Evolutionary conservation across 2,113 vertebrate genomes (phyloP), one percentile per base, ranked within the genome.

Genomic region (Daubentonia madagascariensis): DNA sequence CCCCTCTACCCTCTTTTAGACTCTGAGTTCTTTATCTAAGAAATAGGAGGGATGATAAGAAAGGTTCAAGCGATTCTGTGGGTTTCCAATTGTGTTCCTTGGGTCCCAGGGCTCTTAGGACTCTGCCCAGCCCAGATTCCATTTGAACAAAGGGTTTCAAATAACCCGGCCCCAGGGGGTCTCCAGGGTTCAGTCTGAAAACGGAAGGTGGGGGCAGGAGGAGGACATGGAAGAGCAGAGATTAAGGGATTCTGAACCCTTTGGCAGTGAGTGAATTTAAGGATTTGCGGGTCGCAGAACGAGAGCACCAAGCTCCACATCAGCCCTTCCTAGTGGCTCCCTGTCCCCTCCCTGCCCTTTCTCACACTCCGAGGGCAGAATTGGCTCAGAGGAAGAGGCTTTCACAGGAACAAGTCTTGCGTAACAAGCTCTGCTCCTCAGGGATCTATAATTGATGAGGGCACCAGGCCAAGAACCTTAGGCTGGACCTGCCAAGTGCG

Each of bases 361-460:
- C 89, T 91, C 91, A 80, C n/a, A 52, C 72, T 52, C 54, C 0
- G 1, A 86, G 93, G 65, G 65, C 86, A 86, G 79, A 80, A 86
- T 4, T 35, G 37, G 79, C 70, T 78, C 75, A 3, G 30, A 35
- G 91, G 50, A 96, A 93, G 83, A 95, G 90, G 95, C 97, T 97
- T 96, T 97, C 98, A 97, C n/a, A 65, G 95, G 70, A 97, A 85
- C 96, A 96, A 96, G 96, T 97, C 97, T 98, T 97, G 97, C 96
- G 5, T 97, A 94, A 96, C 96, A 97, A 92, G 85, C 92, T 81
- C 73, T 63, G 92, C 72, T 98, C 95, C 97, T 97, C 54, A 0
- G 91, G 57, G 72, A 97, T 98, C 92, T 80, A 98, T 98, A 96
- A 98, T 98, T 97, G 94, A 98, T 98, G 97, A 98, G 84, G 93